Percentiles rank a stretch among this genome's conserved stretches.
These are phyloP conservation scores for Mustela nigripes DNA, from an alignment of 2,113 vertebrate species.

Conservation along the genomic window DNA sequence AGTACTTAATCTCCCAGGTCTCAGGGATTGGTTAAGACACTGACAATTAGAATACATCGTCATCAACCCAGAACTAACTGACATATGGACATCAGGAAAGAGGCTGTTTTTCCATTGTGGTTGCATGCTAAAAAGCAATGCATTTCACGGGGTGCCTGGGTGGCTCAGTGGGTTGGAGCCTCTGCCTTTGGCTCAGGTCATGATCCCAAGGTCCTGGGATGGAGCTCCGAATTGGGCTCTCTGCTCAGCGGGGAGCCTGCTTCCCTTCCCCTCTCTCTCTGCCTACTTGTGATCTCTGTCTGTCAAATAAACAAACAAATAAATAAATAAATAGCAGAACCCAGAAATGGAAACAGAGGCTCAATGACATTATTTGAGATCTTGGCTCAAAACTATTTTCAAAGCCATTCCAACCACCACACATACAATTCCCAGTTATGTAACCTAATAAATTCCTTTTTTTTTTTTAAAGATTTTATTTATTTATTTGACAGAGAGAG, in stretches of 20 bases:
- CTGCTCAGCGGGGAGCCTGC: too few species aligned
- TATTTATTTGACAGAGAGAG: too few species aligned
- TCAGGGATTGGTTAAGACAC: not conserved
- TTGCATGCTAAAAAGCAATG: slow-evolving; percentile 37
- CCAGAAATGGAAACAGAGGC: not conserved
- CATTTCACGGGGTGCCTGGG: too few species aligned
- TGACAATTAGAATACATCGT: not conserved
- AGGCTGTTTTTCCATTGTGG: slow-evolving; percentile 35
- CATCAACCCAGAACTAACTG: slow-evolving; percentile 4
- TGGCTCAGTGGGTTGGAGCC: too few species aligned
- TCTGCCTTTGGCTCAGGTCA: too few species aligned
- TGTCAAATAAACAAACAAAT: too few species aligned
- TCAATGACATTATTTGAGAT: slow-evolving; percentile 28
- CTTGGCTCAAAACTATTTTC: slow-evolving; percentile 16
- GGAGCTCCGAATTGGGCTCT: too few species aligned
- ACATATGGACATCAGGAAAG: not conserved
- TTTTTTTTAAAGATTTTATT: too few species aligned
- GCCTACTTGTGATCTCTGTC: too few species aligned
- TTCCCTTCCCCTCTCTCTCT: too few species aligned
- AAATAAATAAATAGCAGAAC: not conserved
- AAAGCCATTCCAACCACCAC: not conserved
- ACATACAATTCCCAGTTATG: not conserved
- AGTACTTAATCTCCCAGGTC: not conserved
- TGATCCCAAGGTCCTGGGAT: too few species aligned
- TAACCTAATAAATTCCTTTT: slow-evolving; percentile 19